Base-by-base conservation (phyloP, 1,140 invertebrate genomes). In the Pseudomyrmex gracilis region DNA sequence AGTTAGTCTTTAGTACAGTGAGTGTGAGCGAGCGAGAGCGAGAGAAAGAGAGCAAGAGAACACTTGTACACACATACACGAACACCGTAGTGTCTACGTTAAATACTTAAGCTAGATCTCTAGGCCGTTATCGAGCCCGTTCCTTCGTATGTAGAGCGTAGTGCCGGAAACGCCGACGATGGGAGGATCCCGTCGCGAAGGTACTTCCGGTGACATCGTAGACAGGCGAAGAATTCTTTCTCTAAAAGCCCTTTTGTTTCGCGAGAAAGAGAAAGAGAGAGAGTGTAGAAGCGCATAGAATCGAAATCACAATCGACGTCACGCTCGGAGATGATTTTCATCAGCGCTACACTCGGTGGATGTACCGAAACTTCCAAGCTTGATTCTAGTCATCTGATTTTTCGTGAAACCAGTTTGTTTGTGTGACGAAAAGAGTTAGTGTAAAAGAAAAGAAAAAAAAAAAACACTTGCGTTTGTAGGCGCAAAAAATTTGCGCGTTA, bases 51-150 rank as follows among this genome's bases (percentile, higher is more conserved):
- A 68, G 47, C 22, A n/a, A 43, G 47, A 57, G 47, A 13, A 73
- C 8, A 53, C 84, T 22, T 15, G 45, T 2, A 66, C 9, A 43
- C 24, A 49, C 51, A 34, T 43, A 60, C 76, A 68, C 47, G 47
- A 12, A 67, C 71, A 77, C 68, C 61, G 57, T 90, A 91, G 77
- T 12, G 55, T 60, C 66, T 70, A 70, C 20, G 85, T 80, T 85
- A 84, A 34, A 80, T 49, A 85, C 86, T 87, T 83, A 73, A 45
- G 20, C 45, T 90, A 90, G 82, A 86, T 86, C 64, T 85, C 70
- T 90, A 90, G 86, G 17, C 82, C 55, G 64, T 90, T 85, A 82
- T 90, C 83, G 78, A 90, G 78, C 73, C 78, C 82, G 87, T 90
- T 90, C 85, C 83, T 89, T 87, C 87, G 84, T 86, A 84, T 17